Conservation (phyloP, 2,797 vertebrate genomes). For the Channa striata region DNA sequence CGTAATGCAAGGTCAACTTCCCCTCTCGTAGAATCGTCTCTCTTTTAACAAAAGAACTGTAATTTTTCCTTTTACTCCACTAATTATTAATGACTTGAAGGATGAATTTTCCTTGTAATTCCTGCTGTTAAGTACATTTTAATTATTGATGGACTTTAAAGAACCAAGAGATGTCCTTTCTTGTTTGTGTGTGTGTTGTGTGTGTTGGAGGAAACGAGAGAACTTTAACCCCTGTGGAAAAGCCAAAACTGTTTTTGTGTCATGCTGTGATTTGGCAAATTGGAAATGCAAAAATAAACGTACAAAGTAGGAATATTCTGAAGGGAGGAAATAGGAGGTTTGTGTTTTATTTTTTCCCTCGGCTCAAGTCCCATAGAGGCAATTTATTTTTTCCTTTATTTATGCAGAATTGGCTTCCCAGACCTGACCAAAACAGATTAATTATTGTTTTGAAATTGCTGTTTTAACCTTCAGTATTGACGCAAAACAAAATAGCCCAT, state of each 20-base stretch:
- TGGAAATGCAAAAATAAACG: slow-evolving; percentile 18
- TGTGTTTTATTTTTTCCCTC: slow-evolving; percentile 31
- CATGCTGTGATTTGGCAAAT: slow-evolving; percentile 15
- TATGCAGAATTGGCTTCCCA: slow-evolving; percentile 37
- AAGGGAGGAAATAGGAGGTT: background rate
- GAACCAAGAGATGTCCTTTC: background rate
- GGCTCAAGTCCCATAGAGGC: slow-evolving; percentile 17
- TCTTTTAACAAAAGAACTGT: background rate
- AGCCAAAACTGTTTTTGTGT: background rate
- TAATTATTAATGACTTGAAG: background rate
- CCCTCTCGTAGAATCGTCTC: background rate
- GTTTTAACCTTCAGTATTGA: slow-evolving; percentile 37
- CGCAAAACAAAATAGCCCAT: slow-evolving; percentile 38
- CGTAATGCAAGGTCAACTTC: background rate
- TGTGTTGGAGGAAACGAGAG: slow-evolving; percentile 16
- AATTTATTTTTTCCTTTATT: slow-evolving; percentile 39
- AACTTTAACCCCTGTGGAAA: slow-evolving; percentile 8
- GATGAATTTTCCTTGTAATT: background rate
- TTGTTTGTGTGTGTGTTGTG: slow-evolving; percentile 8
- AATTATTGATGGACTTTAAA: slow-evolving; percentile 14
- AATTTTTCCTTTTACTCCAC: background rate
- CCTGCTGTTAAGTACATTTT: background rate
- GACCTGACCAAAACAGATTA: slow-evolving; percentile 37
- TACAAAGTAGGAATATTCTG: slow-evolving; percentile 20
- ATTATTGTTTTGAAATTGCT: slow-evolving; percentile 49